These are phyloP conservation scores for Cephonodes hylas DNA, from an alignment of 2,888 invertebrate genomes.

Conservation along the genomic window DNA sequence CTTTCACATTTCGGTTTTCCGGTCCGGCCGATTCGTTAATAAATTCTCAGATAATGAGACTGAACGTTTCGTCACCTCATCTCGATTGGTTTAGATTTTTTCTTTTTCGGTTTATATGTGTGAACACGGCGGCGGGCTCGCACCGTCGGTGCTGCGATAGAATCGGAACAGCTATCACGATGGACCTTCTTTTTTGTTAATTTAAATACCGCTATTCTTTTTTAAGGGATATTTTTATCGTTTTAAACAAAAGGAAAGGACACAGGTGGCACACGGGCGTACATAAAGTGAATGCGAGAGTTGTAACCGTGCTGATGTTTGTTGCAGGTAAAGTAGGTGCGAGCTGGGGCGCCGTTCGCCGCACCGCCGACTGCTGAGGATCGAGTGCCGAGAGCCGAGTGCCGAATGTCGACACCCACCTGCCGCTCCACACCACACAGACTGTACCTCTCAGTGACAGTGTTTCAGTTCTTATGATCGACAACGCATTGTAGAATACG, in stretches of 20 bases:
- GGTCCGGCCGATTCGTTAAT: slow-evolving; percentile 80
- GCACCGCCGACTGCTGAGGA: slow-evolving; percentile 27
- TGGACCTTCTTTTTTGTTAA: slow-evolving; percentile 70
- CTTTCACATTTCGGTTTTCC: slow-evolving; percentile 81
- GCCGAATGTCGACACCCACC: slow-evolving; percentile 18
- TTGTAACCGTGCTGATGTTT: slow-evolving; percentile 33
- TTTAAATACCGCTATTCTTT: slow-evolving; percentile 76
- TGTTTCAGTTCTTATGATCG: slow-evolving; percentile 50
- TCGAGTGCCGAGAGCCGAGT: too few relatives aligned
- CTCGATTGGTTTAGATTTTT: slow-evolving; percentile 77
- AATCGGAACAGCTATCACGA: slow-evolving; percentile 69
- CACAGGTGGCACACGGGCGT: slow-evolving; percentile 22
- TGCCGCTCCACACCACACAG: slow-evolving; percentile 44
- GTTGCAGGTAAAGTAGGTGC: slow-evolving; percentile 75
- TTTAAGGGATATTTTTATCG: slow-evolving; percentile 54
- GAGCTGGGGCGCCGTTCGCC: slow-evolving; percentile 61
- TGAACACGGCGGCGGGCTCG: slow-evolving; percentile 74
- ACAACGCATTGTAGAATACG: slow-evolving; percentile 43
- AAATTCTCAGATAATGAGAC: slow-evolving; percentile 82
- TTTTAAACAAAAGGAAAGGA: slow-evolving; percentile 35
- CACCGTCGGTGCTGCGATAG: slow-evolving; percentile 57
- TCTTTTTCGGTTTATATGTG: slow-evolving; percentile 73
- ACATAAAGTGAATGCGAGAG: neutral
- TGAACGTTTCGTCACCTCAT: slow-evolving; percentile 81
- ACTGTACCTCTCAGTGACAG: slow-evolving; percentile 60